Percentiles rank a stretch among this genome's conserved stretches.
Evolutionary conservation across 2,888 invertebrate genomes (phyloP).

Genomic region (Omphaloscelis lunosa): DNA sequence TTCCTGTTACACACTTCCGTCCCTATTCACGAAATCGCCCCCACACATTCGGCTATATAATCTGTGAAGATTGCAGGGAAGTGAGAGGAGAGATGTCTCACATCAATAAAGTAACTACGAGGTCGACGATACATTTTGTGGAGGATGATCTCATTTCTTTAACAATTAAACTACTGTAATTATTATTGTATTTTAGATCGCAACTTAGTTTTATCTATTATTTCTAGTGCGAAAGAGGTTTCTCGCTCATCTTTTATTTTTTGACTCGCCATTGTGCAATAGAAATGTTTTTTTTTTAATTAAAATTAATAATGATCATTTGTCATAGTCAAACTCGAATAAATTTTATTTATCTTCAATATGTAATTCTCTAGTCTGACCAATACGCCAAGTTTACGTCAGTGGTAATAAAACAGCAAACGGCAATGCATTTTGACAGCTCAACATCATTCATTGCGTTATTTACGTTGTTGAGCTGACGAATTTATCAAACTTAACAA

Average conservation of each 20-base stretch:
- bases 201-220: conserved; percentile 15
- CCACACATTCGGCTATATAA: too few species aligned
- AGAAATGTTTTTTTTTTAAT: conserved; percentile 9
- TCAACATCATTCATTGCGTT: too few species aligned
- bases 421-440: too few species aligned
- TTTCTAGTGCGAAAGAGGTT: conserved; percentile 17
- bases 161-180: neutral
- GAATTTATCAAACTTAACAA: too few species aligned
- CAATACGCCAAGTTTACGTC: neutral
- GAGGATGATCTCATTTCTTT: neutral
- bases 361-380: neutral
- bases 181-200: conserved; percentile 19
- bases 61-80: too few species aligned
- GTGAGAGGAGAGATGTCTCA: too few species aligned
- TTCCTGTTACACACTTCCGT: too few species aligned
- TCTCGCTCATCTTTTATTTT: conserved; percentile 15
- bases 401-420: neutral
- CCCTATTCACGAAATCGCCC: too few species aligned
- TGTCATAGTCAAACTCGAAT: conserved; percentile 3
- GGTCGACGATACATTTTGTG: neutral
- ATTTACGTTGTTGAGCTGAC: too few species aligned
- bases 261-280: conserved; percentile 30
- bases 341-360: neutral
- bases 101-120: too few species aligned
- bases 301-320: neutral